Evolutionary conservation across 2,797 vertebrate genomes (phyloP), one percentile per base, ranked within the genome.

Genomic region (Cheirogaleus major): DNA sequence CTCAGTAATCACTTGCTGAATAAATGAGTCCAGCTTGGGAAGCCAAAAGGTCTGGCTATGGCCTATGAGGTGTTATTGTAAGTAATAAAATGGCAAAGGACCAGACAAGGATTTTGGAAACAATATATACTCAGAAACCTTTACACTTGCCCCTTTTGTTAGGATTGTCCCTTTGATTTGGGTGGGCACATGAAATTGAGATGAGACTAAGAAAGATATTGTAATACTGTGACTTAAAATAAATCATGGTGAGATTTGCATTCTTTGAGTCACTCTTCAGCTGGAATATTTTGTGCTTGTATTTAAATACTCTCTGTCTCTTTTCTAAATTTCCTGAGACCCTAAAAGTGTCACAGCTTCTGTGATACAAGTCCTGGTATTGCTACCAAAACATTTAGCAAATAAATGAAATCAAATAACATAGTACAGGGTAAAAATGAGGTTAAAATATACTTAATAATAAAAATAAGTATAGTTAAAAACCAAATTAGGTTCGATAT

Each of bases 291-390:
- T 91, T 96, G 57, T 93, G 10, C 50, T 79, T 79, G 11, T 30
- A 70, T 67, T 89, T 27, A 59, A 79, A 92, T 57, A 63, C 8
- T 83, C 23, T 75, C 59, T 25, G 13, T 88, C 38, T 38, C 38
- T 38, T 93, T 87, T 81, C 82, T 76, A 80, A 95, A 57, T 94
- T 89, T 9, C 80, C 45, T 72, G 38, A 90, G 76, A 91, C n/a
- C 14, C 17, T 82, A 95, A 96, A 90, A 90, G 43, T 38, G 55
- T 35, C 25, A 69, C 0, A 48, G 1, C 4, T 90, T 41, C 35
- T 63, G 2, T 41, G 17, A 96, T 43, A 63, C 23, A 90, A 91
- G 65, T 78, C n/a, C 57, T 90, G 17, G 18, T 75, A 65, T 38
- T 41, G 27, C 41, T 32, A 96, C 52, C 9, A 95, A 78, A 88